These are phyloP conservation scores for Stichopus horrens DNA, from an alignment of 53 echinoderm and acorn worm genomes.

Conservation along the genomic window DNA sequence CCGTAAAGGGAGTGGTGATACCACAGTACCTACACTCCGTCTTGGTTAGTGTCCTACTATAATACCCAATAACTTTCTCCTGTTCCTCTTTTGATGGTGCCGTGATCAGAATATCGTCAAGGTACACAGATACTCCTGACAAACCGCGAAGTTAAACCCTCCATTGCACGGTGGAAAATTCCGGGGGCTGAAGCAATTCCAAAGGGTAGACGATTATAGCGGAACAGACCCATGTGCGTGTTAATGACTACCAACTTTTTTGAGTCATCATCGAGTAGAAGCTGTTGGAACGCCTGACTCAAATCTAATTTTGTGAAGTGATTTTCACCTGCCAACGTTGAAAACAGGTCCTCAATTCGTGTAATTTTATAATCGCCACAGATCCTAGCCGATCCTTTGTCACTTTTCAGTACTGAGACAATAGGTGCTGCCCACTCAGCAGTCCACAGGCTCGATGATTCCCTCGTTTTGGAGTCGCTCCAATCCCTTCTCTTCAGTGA, in stretches of 20 bases:
- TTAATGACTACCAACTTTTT: constrained; percentile 52
- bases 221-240: constrained; percentile 19
- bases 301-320: constrained; percentile 55
- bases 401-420: constrained; percentile 59
- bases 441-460: constrained; percentile 53
- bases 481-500: constrained; percentile 61
- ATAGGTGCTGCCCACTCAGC: constrained; percentile 66
- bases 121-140: constrained; percentile 36
- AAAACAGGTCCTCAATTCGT: constrained; percentile 38
- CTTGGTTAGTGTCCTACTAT: too few species aligned
- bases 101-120: constrained; percentile 60
- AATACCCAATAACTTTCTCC: too few species aligned
- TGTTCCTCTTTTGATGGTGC: constrained; percentile 47
- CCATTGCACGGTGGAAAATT: constrained; percentile 52
- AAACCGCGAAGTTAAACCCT: constrained; percentile 47
- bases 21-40: too few species aligned
- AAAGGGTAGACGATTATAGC: constrained; percentile 33
- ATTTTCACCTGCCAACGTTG: constrained; percentile 50
- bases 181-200: constrained; percentile 38
- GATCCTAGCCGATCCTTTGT: constrained; percentile 49
- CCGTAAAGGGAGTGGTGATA: too few species aligned
- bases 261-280: constrained; percentile 34
- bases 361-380: constrained; percentile 71
- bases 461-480: constrained; percentile 46
- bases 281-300: constrained; percentile 24